Conservation (phyloP, 2,113 vertebrate species). For the Daphoenositta chrysoptera region DNA sequence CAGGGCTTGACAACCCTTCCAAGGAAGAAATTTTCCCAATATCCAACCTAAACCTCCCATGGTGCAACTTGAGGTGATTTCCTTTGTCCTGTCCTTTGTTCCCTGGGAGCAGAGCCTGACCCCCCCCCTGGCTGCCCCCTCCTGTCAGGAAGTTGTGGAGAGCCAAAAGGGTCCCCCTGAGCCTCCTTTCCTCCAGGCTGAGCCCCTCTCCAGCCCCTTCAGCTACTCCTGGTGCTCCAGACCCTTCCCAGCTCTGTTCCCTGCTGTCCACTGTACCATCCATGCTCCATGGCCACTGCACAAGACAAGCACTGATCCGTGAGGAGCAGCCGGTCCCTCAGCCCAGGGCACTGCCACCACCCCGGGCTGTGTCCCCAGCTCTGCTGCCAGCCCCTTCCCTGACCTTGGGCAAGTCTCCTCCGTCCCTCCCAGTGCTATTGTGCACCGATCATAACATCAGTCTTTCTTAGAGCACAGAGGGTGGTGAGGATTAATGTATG, state of each 20-base stretch:
- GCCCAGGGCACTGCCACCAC: background rate
- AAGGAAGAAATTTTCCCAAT: background rate
- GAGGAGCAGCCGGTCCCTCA: background rate
- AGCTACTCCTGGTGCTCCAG: background rate
- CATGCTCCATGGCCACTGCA: background rate
- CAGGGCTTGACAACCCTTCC: background rate
- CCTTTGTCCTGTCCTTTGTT: background rate
- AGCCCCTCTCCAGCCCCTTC: background rate
- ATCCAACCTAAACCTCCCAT: background rate
- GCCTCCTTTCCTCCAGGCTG: background rate
- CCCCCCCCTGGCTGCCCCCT: background rate
- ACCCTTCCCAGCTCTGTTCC: background rate
- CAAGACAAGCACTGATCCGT: accelerated
- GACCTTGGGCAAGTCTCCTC: conserved; percentile 23
- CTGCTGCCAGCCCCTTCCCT: background rate
- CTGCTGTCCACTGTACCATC: background rate
- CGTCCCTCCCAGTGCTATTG: background rate
- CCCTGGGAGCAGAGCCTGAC: background rate
- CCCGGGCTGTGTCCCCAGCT: background rate
- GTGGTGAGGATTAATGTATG: conserved; percentile 48
- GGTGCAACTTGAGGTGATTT: background rate
- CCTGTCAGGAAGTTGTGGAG: background rate
- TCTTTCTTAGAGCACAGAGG: background rate
- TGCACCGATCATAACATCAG: background rate
- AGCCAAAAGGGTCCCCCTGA: background rate